phyloP scores from a whole-genome alignment of 1,140 invertebrate species.

The Cylas formicarius region DNA sequence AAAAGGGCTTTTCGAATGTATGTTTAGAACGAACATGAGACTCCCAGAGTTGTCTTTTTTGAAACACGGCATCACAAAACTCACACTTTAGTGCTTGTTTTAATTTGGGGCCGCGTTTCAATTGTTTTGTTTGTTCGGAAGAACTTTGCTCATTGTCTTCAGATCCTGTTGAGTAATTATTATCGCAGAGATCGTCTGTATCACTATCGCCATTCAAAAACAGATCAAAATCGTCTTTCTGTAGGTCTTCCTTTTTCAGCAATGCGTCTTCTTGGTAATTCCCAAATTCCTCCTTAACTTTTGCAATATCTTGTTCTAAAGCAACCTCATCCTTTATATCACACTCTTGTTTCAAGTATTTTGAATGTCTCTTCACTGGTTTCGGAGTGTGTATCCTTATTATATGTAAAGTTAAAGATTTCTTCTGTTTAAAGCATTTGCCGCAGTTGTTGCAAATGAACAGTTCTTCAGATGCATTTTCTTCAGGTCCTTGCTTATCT shows the following conservation, averaged over 20 bases:
- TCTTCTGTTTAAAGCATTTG: conserved; percentile 16
- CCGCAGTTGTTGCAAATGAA: conserved; percentile 17
- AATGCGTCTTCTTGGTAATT: conserved; percentile 4
- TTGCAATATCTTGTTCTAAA: background rate
- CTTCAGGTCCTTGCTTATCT: background rate
- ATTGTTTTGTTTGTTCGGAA: no score
- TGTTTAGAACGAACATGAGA: background rate
- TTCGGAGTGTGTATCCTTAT: conserved; percentile 9
- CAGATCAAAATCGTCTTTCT: conserved; percentile 9
- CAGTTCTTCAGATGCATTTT: background rate
- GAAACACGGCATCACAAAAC: background rate
- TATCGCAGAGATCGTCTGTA: no score
- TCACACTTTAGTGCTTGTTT: background rate
- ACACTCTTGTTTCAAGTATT: conserved; percentile 4
- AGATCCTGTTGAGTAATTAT: no score
- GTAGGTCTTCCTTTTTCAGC: conserved; percentile 7
- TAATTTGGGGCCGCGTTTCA: background rate
- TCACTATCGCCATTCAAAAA: background rate
- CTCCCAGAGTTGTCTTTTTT: background rate
- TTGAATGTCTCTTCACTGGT: conserved; percentile 5
- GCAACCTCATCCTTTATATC: conserved; percentile 2
- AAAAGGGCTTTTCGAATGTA: conserved; percentile 2
- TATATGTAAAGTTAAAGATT: conserved; percentile 18
- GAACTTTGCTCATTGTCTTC: no score
- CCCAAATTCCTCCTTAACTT: background rate